A percentile compares a stretch with the other conserved stretches of the same genome.
phyloP scores from a whole-genome alignment of 2,113 vertebrate genomes.

The Xenus cinereus region DNA sequence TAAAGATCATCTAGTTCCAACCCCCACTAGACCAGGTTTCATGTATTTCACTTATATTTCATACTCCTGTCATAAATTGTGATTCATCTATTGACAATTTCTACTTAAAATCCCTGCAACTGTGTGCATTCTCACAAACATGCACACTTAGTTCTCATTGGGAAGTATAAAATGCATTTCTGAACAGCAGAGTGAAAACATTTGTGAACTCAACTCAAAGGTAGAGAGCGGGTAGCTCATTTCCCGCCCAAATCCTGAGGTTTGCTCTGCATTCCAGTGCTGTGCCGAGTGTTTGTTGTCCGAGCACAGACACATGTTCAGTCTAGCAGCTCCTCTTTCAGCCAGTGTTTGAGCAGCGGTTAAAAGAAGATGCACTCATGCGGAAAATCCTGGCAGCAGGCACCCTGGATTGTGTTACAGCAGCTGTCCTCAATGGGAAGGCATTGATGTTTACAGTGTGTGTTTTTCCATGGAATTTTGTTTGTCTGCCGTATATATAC shows the following conservation, averaged over 20 bases:
- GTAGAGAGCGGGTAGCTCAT: not conserved
- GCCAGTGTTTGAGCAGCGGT: conserved; percentile 52
- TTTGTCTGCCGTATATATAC: conserved; percentile 28
- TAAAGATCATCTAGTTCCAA: no score
- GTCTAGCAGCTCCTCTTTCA: conserved; percentile 62
- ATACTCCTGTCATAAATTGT: not conserved
- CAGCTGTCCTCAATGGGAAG: conserved; percentile 59
- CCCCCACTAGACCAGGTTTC: no score
- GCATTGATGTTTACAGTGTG: conserved; percentile 61
- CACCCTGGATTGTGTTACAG: conserved; percentile 57
- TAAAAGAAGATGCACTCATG: conserved; percentile 65
- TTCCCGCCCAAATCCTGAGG: conserved; percentile 15
- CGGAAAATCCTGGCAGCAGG: conserved; percentile 71
- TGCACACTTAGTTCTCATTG: rapidly evolving
- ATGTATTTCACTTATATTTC: not conserved
- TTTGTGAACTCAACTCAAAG: not conserved
- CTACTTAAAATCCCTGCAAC: not conserved
- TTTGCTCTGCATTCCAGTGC: conserved; percentile 52
- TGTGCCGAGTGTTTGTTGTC: conserved; percentile 22
- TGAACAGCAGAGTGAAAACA: not conserved
- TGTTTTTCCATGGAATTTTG: conserved; percentile 67
- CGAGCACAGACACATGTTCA: conserved; percentile 53
- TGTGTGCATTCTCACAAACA: rapidly evolving
- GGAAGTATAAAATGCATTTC: not conserved
- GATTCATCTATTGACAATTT: not conserved